Evolutionary conservation across 2,888 invertebrate genomes (phyloP), one percentile per base, ranked within the genome.

Genomic region (Plagodis dolabraria): DNA sequence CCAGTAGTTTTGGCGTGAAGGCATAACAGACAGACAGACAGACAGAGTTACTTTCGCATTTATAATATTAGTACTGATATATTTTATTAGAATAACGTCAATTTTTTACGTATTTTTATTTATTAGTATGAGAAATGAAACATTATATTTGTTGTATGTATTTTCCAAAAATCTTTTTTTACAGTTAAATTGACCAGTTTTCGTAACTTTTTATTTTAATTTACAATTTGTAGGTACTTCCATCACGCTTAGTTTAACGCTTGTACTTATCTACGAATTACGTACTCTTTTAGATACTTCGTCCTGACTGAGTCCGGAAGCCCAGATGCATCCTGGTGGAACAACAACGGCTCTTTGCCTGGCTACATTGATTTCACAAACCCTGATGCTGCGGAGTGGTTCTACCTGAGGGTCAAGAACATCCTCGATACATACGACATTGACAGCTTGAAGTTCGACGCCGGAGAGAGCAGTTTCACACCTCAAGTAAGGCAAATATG

Each of bases 401-500:
- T 94, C 89, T 81, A 91, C 12, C 75, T 74, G 2, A 82, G 94
- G 54, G 82, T 95, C 22, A 90, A 83, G 63, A 75, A 76, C 7
- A 74, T 98, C 5, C 87, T 94, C 60, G 84, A 89, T 0, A 87
- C 93, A 7, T 94, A 94, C 52, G 95, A 94, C 0, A 94, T 97
- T 12, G 95, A 96, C 69, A 95, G 96, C 66, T 95, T 96, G 70
- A 97, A 97, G 84, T 97, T 97, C 75, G 97, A 97, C 74, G 97
- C 96, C 34, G 97, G 97, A 9, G 97, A 97, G 82, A 89, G 93
- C 33, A 94, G 94, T 57, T 96, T 94, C 89, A 81, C 94, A 0
- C 95, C 96, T 2, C 92, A 94, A 82, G 92, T 94, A 47, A 38
- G 22, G 22, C 22, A 40, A 36, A 1, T 36, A 36, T 7, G 35